Evolutionary conservation across 1,140 invertebrate genomes (phyloP).

Genomic region (Ceratoteleas bidentatus): DNA sequence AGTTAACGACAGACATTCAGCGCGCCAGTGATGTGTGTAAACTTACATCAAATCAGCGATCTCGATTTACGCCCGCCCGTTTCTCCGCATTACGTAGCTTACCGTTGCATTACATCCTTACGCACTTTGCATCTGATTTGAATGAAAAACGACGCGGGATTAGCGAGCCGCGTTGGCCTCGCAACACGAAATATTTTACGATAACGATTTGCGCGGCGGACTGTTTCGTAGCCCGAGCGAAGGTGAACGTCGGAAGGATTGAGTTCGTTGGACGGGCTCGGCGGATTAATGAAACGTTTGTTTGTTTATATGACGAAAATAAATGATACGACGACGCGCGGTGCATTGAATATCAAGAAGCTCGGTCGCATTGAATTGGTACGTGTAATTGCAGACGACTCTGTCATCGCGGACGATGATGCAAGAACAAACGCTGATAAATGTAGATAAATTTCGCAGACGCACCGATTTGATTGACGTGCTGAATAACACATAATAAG

Average conservation of each 20-base stretch:
- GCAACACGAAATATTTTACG: conserved; percentile 52
- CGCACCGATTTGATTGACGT: conserved; percentile 66
- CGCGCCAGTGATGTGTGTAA: conserved; percentile 63
- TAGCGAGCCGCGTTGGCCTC: conserved; percentile 38
- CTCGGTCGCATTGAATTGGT: conserved; percentile 35
- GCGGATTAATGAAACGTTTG: conserved; percentile 18
- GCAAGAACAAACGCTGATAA: conserved; percentile 63
- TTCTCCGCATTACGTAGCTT: conserved; percentile 55
- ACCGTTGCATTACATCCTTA: conserved; percentile 57
- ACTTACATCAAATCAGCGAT: conserved; percentile 67
- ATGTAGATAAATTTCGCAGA: conserved; percentile 67
- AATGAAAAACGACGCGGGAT: conserved; percentile 56
- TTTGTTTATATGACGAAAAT: conserved; percentile 26
- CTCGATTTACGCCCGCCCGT: conserved; percentile 55
- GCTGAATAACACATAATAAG: conserved; percentile 68
- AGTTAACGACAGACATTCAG: conserved; percentile 72
- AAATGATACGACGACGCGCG: conserved; percentile 1
- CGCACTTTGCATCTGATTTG: conserved; percentile 60
- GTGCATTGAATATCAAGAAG: conserved; percentile 31
- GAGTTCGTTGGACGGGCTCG: background rate
- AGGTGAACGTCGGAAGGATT: conserved; percentile 17
- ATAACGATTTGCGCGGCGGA: conserved; percentile 22
- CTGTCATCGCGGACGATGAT: conserved; percentile 60
- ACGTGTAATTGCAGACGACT: conserved; percentile 57
- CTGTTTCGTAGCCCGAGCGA: background rate